Base-by-base conservation (phyloP, 2,888 invertebrate genomes). In the Caenorhabditis sp. region DNA sequence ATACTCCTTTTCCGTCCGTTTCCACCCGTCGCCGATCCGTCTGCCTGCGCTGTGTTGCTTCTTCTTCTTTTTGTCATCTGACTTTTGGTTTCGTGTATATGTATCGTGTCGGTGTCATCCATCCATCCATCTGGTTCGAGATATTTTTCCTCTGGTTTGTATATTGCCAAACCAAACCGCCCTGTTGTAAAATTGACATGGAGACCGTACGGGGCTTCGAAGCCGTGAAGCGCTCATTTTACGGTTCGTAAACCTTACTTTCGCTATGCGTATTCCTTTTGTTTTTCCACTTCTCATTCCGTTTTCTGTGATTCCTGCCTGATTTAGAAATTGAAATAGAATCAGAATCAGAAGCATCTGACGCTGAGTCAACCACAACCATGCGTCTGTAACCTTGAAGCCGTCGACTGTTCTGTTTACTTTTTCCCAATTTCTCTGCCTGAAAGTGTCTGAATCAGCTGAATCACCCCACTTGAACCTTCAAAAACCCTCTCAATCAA, bases 241-340 rank as follows among this genome's bases (percentile, higher is more conserved):
- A 74, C 65, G 74, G 65, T 74, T 67, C 65, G 74, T 74, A 74
- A 74, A 74, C 65, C 55, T 26, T 56, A 26, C 70, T 61, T 60
- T 64, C 51, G 20, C 24, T 32, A 2, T 20, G 20, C 18, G 8
- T 15, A 26, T 20, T 26, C 28, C 28, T 51, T 51, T 51, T 51
- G 51, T 51, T 51, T 51, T 51, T 55, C 55, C 18, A 3, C 20
- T 55, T 28, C 24, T 26, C 22, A 26, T 53, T 53, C 24, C 28
- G 8, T 55, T 55, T 55, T 24, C 24, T 53, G 3, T n/a, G n/a
- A n/a, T n/a, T n/a, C n/a, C n/a, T n/a, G n/a, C n/a, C n/a, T n/a
- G n/a, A n/a, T n/a, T n/a, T n/a, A n/a, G n/a, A n/a, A n/a, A n/a
- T n/a, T n/a, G n/a, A n/a, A n/a, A n/a, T n/a, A n/a, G n/a, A n/a